phyloP scores from a whole-genome alignment of 2,888 invertebrate species.

The Leucozona laternaria region DNA sequence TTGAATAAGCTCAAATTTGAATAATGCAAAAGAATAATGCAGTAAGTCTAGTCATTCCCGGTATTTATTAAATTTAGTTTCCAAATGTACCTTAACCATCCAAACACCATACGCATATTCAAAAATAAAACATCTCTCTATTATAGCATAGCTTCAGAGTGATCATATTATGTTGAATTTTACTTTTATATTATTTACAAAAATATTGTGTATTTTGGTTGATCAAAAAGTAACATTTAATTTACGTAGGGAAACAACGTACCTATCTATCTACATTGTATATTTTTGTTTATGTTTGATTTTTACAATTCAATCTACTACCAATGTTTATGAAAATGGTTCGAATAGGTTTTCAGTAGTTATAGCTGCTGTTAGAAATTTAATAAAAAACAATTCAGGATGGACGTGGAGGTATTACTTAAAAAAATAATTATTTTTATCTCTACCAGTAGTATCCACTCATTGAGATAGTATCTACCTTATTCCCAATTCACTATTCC shows the following conservation, averaged over 20 bases:
- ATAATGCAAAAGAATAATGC: slow-evolving; percentile 58
- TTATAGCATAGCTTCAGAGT: slow-evolving; percentile 60
- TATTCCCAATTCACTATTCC: too few species aligned
- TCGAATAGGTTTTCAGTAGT: too few species aligned
- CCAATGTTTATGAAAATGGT: too few species aligned
- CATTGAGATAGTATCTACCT: too few species aligned
- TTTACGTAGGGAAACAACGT: slow-evolving; percentile 13
- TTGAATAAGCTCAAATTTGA: slow-evolving; percentile 55
- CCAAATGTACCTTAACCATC: slow-evolving; percentile 74
- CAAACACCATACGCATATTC: slow-evolving; percentile 49
- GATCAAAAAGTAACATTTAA: not conserved
- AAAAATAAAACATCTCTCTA: slow-evolving; percentile 41
- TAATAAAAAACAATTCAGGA: too few species aligned
- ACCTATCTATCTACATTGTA: too few species aligned
- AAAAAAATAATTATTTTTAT: too few species aligned
- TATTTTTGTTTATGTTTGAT: not conserved
- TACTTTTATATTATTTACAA: slow-evolving; percentile 17
- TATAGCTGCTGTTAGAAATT: too few species aligned
- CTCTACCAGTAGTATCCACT: too few species aligned
- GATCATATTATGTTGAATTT: slow-evolving; percentile 8
- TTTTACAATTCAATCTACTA: too few species aligned
- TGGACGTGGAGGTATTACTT: too few species aligned
- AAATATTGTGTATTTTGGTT: slow-evolving; percentile 15
- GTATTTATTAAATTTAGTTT: slow-evolving; percentile 73
- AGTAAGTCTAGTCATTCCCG: slow-evolving; percentile 73